Base-by-base conservation (phyloP, 2,797 vertebrate genomes). In the Cephalopachus bancanus region DNA sequence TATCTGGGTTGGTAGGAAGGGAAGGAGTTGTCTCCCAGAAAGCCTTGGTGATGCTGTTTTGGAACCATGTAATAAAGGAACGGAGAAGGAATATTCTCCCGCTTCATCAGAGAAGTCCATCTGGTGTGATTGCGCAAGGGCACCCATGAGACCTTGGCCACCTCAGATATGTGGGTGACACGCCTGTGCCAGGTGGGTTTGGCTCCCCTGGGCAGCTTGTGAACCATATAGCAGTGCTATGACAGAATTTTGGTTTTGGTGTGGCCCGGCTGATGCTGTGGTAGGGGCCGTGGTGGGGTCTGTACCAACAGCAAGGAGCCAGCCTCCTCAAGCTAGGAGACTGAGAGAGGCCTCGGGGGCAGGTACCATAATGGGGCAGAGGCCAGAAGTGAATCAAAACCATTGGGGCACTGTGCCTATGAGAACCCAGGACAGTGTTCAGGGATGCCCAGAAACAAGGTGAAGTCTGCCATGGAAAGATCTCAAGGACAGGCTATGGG, bases 131-230 rank as follows among this genome's bases (percentile, higher is more conserved):
- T 65, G 44, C 10, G 26, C 1, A 3, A 26, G 44, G 44, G 33
- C 22, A 60, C 15, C 37, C 1, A 16, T 28, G 65, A n/a, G 30
- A 12, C 12, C 14, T 33, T 3, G 0, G 3, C 14, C 59, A 30
- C 69, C n/a, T 83, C 1, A 4, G n/a, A 26, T 10, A 30, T 6
- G 1, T 24, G 22, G 33, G 11, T 26, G 74, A 33, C 12, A 8
- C 2, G 24, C 6, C 6, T 9, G 10, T 4, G 7, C 59, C 4
- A 10, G 71, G 33, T 1, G 4, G 26, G 26, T 7, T 0, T 53
- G 64, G 37, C 74, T 16, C 1, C 24, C 20, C 20, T 3, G 28
- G 22, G 62, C 16, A 22, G 37, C 53, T 26, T 24, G 44, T 7
- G 33, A n/a, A 11, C 5, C 28, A 24, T 33, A 22, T 19, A 12